phyloP scores from a whole-genome alignment of 37 sponge, comb jelly and placozoan genomes.

The Mnemiopsis leidyi region DNA sequence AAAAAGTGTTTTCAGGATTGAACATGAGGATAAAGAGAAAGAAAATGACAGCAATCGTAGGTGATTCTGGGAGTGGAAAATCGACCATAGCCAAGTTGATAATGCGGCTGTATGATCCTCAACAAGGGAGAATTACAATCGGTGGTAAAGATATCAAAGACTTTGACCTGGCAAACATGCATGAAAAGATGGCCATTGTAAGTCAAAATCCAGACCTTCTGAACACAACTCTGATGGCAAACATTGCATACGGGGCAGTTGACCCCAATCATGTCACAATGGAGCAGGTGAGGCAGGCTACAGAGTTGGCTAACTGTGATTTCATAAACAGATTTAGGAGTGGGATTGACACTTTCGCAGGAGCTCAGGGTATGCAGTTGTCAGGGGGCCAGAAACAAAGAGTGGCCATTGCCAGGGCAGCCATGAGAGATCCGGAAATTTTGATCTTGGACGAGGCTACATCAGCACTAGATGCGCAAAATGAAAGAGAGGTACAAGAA shows the following conservation, averaged over 20 bases:
- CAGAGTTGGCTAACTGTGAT: background rate
- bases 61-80: background rate
- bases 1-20: background rate
- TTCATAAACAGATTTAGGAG: background rate
- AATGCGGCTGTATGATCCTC: background rate
- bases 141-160: background rate
- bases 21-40: background rate
- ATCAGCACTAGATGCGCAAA: conserved; percentile 50
- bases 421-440: conserved; percentile 21
- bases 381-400: background rate
- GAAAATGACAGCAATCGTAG: background rate
- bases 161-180: background rate
- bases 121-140: background rate
- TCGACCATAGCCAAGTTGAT: background rate
- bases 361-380: background rate
- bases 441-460: conserved; percentile 49
- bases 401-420: background rate
- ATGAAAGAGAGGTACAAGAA: conserved; percentile 28
- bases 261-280: background rate
- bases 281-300: no score
- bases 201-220: background rate
- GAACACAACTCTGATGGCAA: background rate
- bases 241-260: background rate
- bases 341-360: background rate
- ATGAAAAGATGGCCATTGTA: background rate